A percentile compares a stretch with the other conserved stretches of the same genome.
Conservation (phyloP, 2,113 vertebrate species). For the Craseonycteris thonglongyai region DNA sequence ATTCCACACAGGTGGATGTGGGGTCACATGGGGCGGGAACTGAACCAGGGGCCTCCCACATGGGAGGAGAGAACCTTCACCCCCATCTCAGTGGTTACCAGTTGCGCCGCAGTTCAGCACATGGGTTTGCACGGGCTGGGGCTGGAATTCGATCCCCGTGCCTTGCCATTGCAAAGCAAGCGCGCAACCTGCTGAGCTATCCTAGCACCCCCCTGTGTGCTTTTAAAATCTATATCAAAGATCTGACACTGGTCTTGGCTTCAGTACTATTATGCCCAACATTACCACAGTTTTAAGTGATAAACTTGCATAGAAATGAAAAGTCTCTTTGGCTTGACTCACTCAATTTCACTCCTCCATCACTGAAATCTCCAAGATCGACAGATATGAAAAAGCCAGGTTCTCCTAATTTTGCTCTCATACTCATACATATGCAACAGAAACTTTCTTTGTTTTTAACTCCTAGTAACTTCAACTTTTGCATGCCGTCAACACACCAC, state of each 20-base stretch:
- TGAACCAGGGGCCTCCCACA: too few relatives aligned
- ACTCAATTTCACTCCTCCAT: neutral
- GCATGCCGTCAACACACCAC: neutral
- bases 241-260: neutral
- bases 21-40: too few relatives aligned
- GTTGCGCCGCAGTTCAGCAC: too few relatives aligned
- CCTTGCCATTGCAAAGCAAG: too few relatives aligned
- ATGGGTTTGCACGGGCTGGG: too few relatives aligned
- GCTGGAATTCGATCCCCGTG: too few relatives aligned
- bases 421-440: neutral
- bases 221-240: neutral
- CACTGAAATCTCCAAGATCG: neutral
- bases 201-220: too few relatives aligned
- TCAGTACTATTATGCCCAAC: neutral
- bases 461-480: neutral
- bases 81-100: too few relatives aligned
- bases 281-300: neutral
- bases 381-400: neutral
- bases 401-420: neutral
- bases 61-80: too few relatives aligned
- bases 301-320: neutral
- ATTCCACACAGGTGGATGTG: too few relatives aligned
- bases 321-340: neutral
- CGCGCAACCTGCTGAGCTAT: too few relatives aligned
- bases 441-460: neutral